These are phyloP conservation scores for Cottus gobio DNA, from an alignment of 2,113 vertebrate genomes.

Conservation along the genomic window DNA sequence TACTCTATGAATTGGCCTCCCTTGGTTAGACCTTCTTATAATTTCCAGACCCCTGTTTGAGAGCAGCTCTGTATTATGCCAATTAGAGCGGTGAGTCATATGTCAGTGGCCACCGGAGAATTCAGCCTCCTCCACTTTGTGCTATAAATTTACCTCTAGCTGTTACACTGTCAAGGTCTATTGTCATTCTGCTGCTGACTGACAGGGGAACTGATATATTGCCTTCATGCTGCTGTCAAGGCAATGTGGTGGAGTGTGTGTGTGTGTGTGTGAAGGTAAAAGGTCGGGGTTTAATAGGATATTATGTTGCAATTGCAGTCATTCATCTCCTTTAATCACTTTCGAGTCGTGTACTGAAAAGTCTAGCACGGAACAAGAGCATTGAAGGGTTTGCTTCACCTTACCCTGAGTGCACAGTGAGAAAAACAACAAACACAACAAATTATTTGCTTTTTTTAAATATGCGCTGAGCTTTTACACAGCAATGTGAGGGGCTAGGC, in stretches of 20 bases:
- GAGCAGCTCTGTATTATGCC: slow-evolving; percentile 64
- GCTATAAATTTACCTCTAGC: slow-evolving; percentile 44
- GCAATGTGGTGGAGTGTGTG: neutral
- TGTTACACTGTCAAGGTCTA: slow-evolving; percentile 8
- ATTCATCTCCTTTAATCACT: neutral
- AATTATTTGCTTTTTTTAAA: neutral
- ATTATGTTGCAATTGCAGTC: neutral
- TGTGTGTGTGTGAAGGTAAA: neutral
- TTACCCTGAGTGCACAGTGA: neutral
- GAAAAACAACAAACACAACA: slow-evolving; percentile 4
- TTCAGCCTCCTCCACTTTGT: slow-evolving; percentile 34
- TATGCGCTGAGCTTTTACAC: neutral
- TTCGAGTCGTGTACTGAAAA: neutral
- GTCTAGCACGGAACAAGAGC: neutral
- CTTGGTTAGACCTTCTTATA: slow-evolving; percentile 47
- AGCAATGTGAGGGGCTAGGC: neutral
- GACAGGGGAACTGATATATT: slow-evolving; percentile 12
- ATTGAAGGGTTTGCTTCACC: neutral
- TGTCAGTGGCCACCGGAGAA: slow-evolving; percentile 60
- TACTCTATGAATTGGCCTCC: slow-evolving; percentile 51
- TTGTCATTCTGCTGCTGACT: slow-evolving; percentile 19
- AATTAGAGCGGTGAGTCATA: slow-evolving; percentile 78
- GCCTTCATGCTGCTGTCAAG: neutral
- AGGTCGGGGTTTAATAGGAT: neutral
- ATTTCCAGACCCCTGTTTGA: slow-evolving; percentile 42